phyloP scores from a whole-genome alignment of 1,140 invertebrate genomes.

The Apis florea region DNA sequence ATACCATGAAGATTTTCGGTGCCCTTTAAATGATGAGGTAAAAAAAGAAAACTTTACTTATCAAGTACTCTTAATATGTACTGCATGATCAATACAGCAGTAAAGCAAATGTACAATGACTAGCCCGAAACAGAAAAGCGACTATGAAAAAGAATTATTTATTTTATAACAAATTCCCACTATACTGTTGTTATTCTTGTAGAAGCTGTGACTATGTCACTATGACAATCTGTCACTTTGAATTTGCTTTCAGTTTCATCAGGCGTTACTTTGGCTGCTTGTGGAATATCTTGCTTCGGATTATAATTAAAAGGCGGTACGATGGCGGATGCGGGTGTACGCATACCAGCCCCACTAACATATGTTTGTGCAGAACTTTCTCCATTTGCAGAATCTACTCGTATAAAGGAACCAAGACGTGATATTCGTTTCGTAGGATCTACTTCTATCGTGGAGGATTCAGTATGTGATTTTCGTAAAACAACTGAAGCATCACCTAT shows the following conservation, averaged over 20 bases:
- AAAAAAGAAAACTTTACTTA: slow-evolving; percentile 45
- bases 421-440: slow-evolving; percentile 77
- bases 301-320: slow-evolving; percentile 82
- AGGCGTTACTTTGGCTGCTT: slow-evolving; percentile 41
- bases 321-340: slow-evolving; percentile 77
- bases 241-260: slow-evolving; percentile 60
- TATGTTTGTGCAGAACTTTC: slow-evolving; percentile 55
- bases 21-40: slow-evolving; percentile 22
- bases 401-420: slow-evolving; percentile 79
- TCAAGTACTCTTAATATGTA: slow-evolving; percentile 19
- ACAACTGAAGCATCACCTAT: slow-evolving; percentile 56
- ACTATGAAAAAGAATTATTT: slow-evolving; percentile 44
- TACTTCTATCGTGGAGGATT: slow-evolving; percentile 19
- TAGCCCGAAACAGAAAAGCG: slow-evolving; percentile 61
- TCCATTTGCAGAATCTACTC: slow-evolving; percentile 70
- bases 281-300: slow-evolving; percentile 68
- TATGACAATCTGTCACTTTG: slow-evolving; percentile 53
- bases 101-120: slow-evolving; percentile 66
- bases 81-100: not conserved
- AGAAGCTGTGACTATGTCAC: slow-evolving; percentile 70
- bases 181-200: slow-evolving; percentile 75
- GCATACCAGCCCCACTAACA: slow-evolving; percentile 31
- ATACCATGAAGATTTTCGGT: slow-evolving; percentile 22
- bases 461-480: slow-evolving; percentile 61
- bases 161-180: slow-evolving; percentile 27